Base-by-base conservation (phyloP, 2,888 invertebrate genomes). In the Brachyopa scutellaris region DNA sequence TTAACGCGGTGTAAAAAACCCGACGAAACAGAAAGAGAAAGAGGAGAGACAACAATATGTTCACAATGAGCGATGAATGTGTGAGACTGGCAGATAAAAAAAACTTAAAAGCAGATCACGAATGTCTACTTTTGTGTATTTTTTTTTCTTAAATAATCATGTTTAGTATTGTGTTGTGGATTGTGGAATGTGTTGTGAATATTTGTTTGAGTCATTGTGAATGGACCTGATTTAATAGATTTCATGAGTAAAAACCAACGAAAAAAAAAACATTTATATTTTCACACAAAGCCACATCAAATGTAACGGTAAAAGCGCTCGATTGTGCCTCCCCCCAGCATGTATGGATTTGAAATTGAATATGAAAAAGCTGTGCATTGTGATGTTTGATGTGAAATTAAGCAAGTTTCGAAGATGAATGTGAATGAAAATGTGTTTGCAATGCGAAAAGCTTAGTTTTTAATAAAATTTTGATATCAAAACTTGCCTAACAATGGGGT, bases 1-100 rank as follows among this genome's bases (percentile, higher is more conserved):
- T 73, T 23, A 62, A 55, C 77, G 70, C 69, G 67, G 77, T 66
- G 57, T 29, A 47, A 47, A 53, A 66, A 62, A 74, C 79, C 73
- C 70, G 49, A 79, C 82, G 80, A 82, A 61, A 73, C 72, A 76
- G 77, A 64, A 80, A 80, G 49, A 84, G 82, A 87, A 87, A 87
- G 73, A 87, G 86, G 87, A 86, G 87, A 85, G 82, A 82, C 77
- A 82, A 80, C 80, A 77, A 82, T 70, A 82, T 82, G 77, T 55
- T 77, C 82, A 82, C 82, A 77, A 82, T 82, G 82, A 82, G 82
- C 76, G 82, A 82, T 82, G 82, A 82, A 77, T 77, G 77, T 70
- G 77, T 82, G 77, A 67, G 55, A 82, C 82, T 72, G 31, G 66
- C 64, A 82, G 57, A 70, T 59, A 69, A 72, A 26, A 26, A n/a